phyloP scores from a whole-genome alignment of 1,140 invertebrate species.

The Aphidius ervi region DNA sequence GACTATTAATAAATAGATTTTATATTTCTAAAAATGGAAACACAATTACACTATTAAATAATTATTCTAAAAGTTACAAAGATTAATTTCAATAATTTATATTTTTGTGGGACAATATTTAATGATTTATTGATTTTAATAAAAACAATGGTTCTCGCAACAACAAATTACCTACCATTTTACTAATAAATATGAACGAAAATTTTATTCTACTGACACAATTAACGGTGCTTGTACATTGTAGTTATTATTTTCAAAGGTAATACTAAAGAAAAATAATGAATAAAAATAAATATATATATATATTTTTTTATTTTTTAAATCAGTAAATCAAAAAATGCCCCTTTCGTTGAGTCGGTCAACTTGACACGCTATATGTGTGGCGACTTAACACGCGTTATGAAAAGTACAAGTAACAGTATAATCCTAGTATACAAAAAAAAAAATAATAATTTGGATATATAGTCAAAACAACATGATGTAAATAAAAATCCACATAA shows the following conservation, averaged over 20 bases:
- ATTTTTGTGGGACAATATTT: not conserved
- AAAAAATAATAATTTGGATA: constrained; percentile 1
- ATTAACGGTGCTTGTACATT: constrained; percentile 6
- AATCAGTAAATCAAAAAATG: constrained; percentile 12
- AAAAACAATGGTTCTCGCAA: not conserved
- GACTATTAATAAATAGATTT: not conserved
- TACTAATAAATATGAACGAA: constrained; percentile 5
- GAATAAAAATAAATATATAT: constrained; percentile 2
- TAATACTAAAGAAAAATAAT: not conserved
- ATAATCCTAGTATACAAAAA: constrained; percentile 7
- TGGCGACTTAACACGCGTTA: not conserved
- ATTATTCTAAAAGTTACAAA: not conserved
- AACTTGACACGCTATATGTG: constrained; percentile 16
- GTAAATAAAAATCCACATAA: constrained; percentile 1
- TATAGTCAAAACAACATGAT: not conserved
- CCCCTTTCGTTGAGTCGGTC: constrained; percentile 4
- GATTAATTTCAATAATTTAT: not conserved
- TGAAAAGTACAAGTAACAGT: constrained; percentile 2
- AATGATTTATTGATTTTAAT: not conserved
- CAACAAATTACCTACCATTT: not conserved
- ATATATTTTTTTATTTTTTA: constrained; percentile 13
- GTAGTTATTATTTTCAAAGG: not conserved
- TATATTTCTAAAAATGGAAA: not conserved
- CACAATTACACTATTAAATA: not conserved
- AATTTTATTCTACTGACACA: constrained; percentile 9